Conservation (phyloP, 2,797 vertebrate species). For the Scolopax bukidnonensis region DNA sequence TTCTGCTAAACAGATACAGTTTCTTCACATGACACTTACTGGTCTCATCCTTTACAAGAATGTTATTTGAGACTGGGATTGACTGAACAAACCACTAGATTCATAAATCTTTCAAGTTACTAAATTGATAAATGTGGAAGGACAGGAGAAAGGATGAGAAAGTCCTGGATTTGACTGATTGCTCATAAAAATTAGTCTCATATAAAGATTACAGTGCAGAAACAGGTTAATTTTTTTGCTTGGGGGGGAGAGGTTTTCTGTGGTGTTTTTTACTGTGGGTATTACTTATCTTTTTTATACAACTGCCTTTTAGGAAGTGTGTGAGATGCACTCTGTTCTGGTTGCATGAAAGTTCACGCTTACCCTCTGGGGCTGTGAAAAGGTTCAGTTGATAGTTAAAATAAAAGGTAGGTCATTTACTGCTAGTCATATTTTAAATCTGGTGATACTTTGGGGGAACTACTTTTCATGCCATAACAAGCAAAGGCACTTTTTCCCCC, state of each 20-base stretch:
- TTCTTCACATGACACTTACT: neutral
- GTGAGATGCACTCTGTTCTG: neutral
- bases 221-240: neutral
- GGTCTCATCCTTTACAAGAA: neutral
- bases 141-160: neutral
- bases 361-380: constrained; percentile 24
- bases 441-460: neutral
- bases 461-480: neutral
- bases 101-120: neutral
- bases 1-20: neutral
- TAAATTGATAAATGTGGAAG: neutral
- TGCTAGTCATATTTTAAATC: neutral
- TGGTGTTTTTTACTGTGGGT: neutral
- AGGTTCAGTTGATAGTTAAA: neutral
- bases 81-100: neutral
- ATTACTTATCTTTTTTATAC: neutral
- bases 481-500: neutral
- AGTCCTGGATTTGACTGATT: neutral
- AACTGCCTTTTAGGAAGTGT: neutral
- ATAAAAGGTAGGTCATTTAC: neutral
- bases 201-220: neutral
- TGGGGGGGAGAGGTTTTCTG: rapidly evolving
- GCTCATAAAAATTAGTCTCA: neutral
- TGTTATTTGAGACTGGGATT: neutral
- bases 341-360: neutral